phyloP scores from a whole-genome alignment of 37 sponge, comb jelly and placozoan species.

The Chondrilla cf. caribensis region DNA sequence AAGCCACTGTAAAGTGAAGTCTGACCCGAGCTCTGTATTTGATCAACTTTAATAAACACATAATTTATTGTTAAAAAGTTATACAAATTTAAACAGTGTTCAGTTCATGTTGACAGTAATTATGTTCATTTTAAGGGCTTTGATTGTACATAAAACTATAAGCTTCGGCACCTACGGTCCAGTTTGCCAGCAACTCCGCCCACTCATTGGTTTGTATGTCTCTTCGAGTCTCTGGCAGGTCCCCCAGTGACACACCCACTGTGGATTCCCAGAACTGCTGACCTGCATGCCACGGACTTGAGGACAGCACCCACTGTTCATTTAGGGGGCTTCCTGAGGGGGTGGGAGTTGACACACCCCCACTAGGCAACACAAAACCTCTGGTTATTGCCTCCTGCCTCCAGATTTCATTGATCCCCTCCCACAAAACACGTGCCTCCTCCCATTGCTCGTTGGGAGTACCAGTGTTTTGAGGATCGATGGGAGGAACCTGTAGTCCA shows the following conservation, averaged over 20 bases:
- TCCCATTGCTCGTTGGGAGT: constrained; percentile 11
- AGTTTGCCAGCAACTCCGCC: neutral
- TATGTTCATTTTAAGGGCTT: too few relatives aligned
- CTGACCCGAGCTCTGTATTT: too few relatives aligned
- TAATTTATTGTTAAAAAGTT: too few relatives aligned
- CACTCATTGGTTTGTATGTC: neutral
- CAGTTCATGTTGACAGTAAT: too few relatives aligned
- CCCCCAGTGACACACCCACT: neutral
- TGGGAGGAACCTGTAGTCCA: constrained; percentile 1
- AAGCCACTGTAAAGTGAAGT: too few relatives aligned
- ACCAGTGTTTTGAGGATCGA: neutral
- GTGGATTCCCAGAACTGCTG: constrained; percentile 1
- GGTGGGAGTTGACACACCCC: neutral
- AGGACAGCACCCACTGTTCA: neutral
- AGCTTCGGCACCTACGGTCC: neutral
- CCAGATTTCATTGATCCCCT: neutral
- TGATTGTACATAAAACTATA: neutral
- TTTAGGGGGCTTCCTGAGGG: neutral
- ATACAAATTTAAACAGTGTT: too few relatives aligned
- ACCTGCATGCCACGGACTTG: neutral
- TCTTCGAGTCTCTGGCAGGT: neutral
- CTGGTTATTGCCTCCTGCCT: neutral
- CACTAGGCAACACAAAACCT: neutral
- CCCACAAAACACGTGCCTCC: constrained; percentile 1
- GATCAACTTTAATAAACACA: neutral